Evolutionary conservation across 2,113 vertebrate genomes (phyloP).

Genomic region (Turdus rufiventris): DNA sequence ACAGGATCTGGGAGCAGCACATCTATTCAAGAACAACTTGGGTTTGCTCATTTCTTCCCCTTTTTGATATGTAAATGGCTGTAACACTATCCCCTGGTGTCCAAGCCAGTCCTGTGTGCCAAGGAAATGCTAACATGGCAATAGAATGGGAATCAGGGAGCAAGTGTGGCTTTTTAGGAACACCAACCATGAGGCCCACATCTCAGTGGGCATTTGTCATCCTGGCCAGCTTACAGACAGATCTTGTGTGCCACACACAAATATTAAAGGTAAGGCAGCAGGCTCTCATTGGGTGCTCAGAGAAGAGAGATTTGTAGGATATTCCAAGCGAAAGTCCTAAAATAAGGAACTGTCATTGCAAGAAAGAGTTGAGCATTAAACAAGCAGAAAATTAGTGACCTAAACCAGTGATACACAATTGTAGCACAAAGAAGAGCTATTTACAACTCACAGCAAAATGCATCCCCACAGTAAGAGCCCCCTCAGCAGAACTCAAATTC

Average conservation of each 20-base stretch:
- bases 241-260: background rate
- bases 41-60: background rate
- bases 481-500: background rate
- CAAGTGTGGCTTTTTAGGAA: background rate
- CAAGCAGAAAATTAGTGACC: background rate
- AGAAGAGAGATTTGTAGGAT: background rate
- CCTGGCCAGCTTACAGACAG: background rate
- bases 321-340: background rate
- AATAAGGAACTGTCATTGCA: background rate
- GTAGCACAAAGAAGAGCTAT: background rate
- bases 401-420: background rate
- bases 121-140: background rate
- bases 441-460: background rate
- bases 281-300: background rate
- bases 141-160: background rate
- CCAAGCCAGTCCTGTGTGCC: background rate
- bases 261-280: background rate
- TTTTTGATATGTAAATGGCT: background rate
- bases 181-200: background rate
- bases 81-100: background rate
- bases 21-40: background rate
- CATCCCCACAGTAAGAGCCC: background rate
- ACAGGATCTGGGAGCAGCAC: background rate
- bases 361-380: background rate
- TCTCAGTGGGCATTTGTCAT: background rate